These are phyloP conservation scores for Pelecanus crispus DNA, from an alignment of 2,113 vertebrate species.

Conservation along the genomic window DNA sequence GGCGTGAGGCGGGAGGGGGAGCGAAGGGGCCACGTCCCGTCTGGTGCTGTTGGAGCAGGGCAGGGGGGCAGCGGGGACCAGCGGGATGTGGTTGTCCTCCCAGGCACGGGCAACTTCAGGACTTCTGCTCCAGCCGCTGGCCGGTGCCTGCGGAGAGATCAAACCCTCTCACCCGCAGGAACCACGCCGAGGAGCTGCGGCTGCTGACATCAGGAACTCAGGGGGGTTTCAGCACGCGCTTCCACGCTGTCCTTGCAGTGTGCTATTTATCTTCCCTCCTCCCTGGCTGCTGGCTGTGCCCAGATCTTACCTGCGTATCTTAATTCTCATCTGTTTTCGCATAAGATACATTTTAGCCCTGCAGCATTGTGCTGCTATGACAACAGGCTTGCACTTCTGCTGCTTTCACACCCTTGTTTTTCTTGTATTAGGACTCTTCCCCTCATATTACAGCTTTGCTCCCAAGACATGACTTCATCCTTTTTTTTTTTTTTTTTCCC, in stretches of 20 bases:
- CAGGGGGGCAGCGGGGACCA: fast-evolving
- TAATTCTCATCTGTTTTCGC: slow-evolving; percentile 64
- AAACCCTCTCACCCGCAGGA: background rate
- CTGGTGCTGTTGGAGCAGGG: background rate
- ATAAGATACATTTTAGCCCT: slow-evolving; percentile 63
- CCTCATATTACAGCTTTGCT: slow-evolving; percentile 31
- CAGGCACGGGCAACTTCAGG: background rate
- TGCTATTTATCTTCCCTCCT: background rate
- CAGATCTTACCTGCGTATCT: slow-evolving; percentile 54
- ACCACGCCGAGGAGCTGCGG: background rate
- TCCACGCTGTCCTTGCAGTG: background rate
- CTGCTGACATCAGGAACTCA: background rate
- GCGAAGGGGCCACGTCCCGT: fast-evolving
- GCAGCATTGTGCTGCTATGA: slow-evolving; percentile 68
- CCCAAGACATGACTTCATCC: slow-evolving; percentile 23
- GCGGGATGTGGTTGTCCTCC: fast-evolving
- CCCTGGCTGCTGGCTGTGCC: background rate
- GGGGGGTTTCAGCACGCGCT: background rate
- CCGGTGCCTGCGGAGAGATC: background rate
- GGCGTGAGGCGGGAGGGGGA: background rate
- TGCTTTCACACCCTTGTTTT: slow-evolving; percentile 63
- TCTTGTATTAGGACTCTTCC: slow-evolving; percentile 55
- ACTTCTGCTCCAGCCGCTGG: background rate
- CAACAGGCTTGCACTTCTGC: slow-evolving; percentile 62
- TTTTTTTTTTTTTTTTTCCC: background rate